Evolutionary conservation across 2,113 vertebrate genomes (phyloP).

Genomic region (Xenopus tropicalis): DNA sequence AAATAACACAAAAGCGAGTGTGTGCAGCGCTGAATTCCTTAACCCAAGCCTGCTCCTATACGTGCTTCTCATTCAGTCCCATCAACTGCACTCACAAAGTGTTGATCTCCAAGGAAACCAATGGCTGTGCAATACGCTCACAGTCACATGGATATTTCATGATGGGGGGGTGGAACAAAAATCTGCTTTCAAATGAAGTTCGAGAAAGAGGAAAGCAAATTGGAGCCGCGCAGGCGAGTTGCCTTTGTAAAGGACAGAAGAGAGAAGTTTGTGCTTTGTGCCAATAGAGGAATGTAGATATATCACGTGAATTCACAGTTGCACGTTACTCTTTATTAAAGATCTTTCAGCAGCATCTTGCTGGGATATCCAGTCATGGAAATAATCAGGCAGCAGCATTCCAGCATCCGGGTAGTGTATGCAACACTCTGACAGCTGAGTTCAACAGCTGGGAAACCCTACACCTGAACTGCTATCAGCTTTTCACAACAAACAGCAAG

Average conservation of each 20-base stretch:
- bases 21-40: neutral
- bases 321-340: neutral
- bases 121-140: slow-evolving; percentile 50
- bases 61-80: slow-evolving; percentile 32
- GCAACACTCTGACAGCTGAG: slow-evolving; percentile 13
- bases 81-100: slow-evolving; percentile 45
- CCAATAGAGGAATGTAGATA: neutral
- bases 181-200: neutral
- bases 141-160: slow-evolving; percentile 14
- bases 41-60: slow-evolving; percentile 18
- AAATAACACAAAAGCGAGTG: neutral
- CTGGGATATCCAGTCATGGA: neutral
- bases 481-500: no score
- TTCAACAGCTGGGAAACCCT: slow-evolving; percentile 19
- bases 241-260: neutral
- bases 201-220: neutral
- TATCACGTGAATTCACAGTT: neutral
- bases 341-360: neutral
- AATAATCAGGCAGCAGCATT: neutral
- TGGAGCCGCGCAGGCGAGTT: neutral
- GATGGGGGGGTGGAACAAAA: neutral
- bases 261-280: neutral
- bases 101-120: slow-evolving; percentile 59
- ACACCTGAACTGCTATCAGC: slow-evolving; percentile 18
- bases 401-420: slow-evolving; percentile 3